Evolutionary conservation across 2,888 invertebrate species (phyloP).

Genomic region (Orchesellides sinensis): DNA sequence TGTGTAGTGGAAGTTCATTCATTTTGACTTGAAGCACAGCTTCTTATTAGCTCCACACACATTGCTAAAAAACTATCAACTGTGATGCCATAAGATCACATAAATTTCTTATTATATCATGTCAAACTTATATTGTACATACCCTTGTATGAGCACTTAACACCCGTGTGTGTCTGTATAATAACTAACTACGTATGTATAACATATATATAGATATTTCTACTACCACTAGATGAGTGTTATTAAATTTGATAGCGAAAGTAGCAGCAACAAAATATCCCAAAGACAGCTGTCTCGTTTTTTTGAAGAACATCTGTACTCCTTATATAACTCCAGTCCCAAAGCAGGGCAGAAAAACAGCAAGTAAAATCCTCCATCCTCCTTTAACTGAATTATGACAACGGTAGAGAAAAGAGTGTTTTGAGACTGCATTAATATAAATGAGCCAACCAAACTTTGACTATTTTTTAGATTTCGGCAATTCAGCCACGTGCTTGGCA

Average conservation of each 20-base stretch:
- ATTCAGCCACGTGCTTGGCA: too few relatives aligned
- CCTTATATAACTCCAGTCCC: background rate
- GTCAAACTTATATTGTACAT: too few relatives aligned
- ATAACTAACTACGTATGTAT: background rate
- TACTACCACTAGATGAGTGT: too few relatives aligned
- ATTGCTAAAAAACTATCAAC: too few relatives aligned
- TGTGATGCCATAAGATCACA: too few relatives aligned
- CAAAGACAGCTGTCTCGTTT: constrained; percentile 33
- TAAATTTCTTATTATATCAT: too few relatives aligned
- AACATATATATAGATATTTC: background rate
- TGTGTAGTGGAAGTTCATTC: background rate
- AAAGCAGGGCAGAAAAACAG: background rate
- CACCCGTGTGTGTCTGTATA: background rate
- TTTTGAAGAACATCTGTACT: constrained; percentile 13
- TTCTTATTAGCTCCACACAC: background rate
- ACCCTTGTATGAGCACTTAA: too few relatives aligned
- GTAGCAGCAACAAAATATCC: background rate
- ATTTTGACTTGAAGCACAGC: background rate
- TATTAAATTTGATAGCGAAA: background rate
- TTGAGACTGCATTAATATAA: constrained; percentile 54
- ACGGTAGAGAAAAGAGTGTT: constrained; percentile 12
- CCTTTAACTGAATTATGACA: constrained; percentile 1
- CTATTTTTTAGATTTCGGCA: constrained; percentile 48
- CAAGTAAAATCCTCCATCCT: background rate
- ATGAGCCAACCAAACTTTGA: constrained; percentile 50